Conservation (phyloP, 2,888 invertebrate species). For the Drosophila falleni region DNA sequence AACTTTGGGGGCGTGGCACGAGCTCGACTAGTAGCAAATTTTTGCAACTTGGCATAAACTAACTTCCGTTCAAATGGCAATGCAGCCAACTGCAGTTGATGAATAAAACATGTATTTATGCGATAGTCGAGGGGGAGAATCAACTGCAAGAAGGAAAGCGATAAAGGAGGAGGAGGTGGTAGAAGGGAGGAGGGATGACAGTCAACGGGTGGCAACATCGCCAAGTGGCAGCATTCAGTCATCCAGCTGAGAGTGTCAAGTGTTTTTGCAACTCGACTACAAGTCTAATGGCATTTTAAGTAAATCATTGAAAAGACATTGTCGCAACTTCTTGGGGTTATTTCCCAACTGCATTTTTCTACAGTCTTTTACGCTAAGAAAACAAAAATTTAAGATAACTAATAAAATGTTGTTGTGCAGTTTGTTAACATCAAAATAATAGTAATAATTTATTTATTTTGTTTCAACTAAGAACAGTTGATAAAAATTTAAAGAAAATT, state of each 20-base stretch:
- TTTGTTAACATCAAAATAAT: background rate
- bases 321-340: constrained; percentile 18
- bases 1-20: constrained; percentile 53
- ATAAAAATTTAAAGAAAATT: too few species aligned
- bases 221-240: constrained; percentile 54
- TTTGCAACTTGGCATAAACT: constrained; percentile 67
- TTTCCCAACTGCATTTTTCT: background rate
- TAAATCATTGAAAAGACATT: constrained; percentile 53
- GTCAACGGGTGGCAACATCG: constrained; percentile 14
- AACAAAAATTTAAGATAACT: constrained; percentile 3
- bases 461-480: too few species aligned
- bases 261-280: constrained; percentile 56
- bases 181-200: background rate
- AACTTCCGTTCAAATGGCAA: constrained; percentile 59
- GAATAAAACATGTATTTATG: constrained; percentile 75
- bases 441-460: background rate
- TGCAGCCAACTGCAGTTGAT: constrained; percentile 69
- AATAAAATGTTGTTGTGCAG: background rate
- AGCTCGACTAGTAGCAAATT: constrained; percentile 35
- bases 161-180: constrained; percentile 2
- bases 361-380: background rate
- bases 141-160: too few species aligned
- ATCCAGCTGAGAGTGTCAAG: constrained; percentile 61
- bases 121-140: constrained; percentile 40
- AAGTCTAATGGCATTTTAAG: constrained; percentile 71